Percentiles rank a stretch among this genome's conserved stretches.
Conservation (phyloP, 2,113 vertebrate species). For the Motacilla alba region DNA sequence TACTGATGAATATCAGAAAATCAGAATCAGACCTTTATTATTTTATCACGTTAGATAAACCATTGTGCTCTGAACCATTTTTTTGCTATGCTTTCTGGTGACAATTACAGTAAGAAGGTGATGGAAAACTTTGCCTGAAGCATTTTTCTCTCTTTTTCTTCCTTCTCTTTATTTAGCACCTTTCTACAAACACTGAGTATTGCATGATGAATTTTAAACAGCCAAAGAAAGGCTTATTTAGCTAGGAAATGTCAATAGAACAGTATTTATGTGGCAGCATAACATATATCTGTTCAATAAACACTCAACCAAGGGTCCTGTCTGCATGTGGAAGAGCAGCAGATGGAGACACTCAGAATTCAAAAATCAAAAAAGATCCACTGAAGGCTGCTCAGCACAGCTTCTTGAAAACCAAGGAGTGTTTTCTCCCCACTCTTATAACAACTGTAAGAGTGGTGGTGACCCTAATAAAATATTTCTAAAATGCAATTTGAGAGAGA, state of each 20-base stretch:
- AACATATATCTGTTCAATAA: not conserved
- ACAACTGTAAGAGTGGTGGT: not conserved
- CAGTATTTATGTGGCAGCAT: not conserved
- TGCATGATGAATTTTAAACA: slow-evolving; percentile 1
- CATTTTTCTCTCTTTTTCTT: not conserved
- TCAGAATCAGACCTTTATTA: not conserved
- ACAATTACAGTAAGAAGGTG: not conserved
- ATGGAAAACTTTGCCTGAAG: not conserved
- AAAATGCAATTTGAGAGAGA: slow-evolving; percentile 14
- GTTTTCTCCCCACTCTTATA: not conserved
- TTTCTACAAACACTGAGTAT: not conserved
- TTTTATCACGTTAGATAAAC: not conserved
- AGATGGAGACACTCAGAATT: not conserved
- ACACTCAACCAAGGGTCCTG: not conserved
- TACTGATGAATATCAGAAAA: not conserved
- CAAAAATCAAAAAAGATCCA: not conserved
- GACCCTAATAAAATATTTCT: slow-evolving; percentile 30
- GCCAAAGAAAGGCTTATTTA: not conserved
- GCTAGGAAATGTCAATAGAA: not conserved
- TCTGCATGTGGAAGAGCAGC: not conserved
- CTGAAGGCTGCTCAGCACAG: slow-evolving; percentile 18
- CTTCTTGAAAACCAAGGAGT: slow-evolving; percentile 15
- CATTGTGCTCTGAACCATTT: not conserved
- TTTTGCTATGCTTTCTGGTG: not conserved
- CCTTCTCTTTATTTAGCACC: not conserved